Percentiles rank a stretch among this genome's conserved stretches.
These are phyloP conservation scores for Drosophila athabasca DNA, from an alignment of 1,140 invertebrate genomes.

Conservation along the genomic window DNA sequence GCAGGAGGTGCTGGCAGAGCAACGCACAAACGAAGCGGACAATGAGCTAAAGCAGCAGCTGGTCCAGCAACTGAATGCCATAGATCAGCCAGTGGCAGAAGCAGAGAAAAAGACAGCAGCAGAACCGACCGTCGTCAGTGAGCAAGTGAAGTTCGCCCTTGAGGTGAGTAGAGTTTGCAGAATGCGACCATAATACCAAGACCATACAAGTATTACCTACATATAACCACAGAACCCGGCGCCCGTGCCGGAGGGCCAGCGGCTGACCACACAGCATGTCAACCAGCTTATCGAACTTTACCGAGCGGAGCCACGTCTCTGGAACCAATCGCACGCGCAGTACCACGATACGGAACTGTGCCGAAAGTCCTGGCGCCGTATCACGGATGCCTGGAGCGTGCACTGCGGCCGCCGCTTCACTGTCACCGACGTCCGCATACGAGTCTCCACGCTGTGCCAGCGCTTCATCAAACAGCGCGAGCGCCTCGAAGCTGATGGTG, in stretches of 20 bases:
- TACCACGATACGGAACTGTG: constrained; percentile 59
- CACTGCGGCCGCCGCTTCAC: constrained; percentile 60
- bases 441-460: constrained; percentile 69
- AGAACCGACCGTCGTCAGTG: constrained; percentile 2
- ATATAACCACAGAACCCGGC: constrained; percentile 15
- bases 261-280: constrained; percentile 55
- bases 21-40: constrained; percentile 52
- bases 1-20: constrained; percentile 69
- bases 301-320: constrained; percentile 52
- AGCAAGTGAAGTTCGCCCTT: constrained; percentile 19
- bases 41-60: constrained; percentile 68
- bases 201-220: background rate
- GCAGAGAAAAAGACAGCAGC: background rate
- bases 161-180: constrained; percentile 30
- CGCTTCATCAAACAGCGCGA: constrained; percentile 70
- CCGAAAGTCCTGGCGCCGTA: constrained; percentile 61
- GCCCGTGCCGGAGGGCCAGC: constrained; percentile 34
- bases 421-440: constrained; percentile 64
- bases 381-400: constrained; percentile 56
- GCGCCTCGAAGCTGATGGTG: constrained; percentile 62
- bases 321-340: constrained; percentile 64
- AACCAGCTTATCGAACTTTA: constrained; percentile 68
- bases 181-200: background rate
- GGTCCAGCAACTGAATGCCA: constrained; percentile 60
- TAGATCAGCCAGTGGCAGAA: constrained; percentile 11